phyloP scores from a whole-genome alignment of 1,140 invertebrate species.

The Papilio polytes region DNA sequence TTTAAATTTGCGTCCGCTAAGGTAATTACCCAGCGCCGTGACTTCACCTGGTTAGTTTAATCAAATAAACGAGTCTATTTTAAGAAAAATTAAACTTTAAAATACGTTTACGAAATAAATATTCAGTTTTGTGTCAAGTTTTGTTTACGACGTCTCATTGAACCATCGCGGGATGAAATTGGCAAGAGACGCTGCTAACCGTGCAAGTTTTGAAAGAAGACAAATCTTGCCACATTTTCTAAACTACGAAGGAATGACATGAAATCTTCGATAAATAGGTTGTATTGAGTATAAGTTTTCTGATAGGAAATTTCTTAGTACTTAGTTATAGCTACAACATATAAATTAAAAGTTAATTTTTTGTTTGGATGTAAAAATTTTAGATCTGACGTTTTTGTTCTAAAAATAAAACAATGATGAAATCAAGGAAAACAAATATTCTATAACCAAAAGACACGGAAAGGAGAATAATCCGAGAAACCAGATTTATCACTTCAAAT shows the following conservation, averaged over 20 bases:
- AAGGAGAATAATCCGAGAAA: too few relatives aligned
- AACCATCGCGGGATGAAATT: constrained; percentile 30
- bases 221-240: constrained; percentile 38
- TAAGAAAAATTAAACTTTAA: neutral
- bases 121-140: constrained; percentile 26
- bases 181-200: constrained; percentile 29
- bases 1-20: neutral
- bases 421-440: too few relatives aligned
- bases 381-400: too few relatives aligned
- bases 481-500: too few relatives aligned
- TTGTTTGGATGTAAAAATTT: too few relatives aligned
- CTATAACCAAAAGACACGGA: too few relatives aligned
- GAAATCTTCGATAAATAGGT: constrained; percentile 26
- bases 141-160: neutral
- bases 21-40: constrained; percentile 3
- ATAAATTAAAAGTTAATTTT: too few relatives aligned
- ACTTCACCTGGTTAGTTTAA: constrained; percentile 3
- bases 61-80: neutral
- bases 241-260: constrained; percentile 22
- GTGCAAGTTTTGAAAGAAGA: constrained; percentile 36
- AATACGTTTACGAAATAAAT: constrained; percentile 9
- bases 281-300: constrained; percentile 14
- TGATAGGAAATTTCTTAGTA: neutral
- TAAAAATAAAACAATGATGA: too few relatives aligned
- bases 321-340: neutral